A percentile compares a stretch with the other conserved stretches of the same genome.
phyloP scores from a whole-genome alignment of 2,113 vertebrate species.

The Haplotaxodon microlepis region DNA sequence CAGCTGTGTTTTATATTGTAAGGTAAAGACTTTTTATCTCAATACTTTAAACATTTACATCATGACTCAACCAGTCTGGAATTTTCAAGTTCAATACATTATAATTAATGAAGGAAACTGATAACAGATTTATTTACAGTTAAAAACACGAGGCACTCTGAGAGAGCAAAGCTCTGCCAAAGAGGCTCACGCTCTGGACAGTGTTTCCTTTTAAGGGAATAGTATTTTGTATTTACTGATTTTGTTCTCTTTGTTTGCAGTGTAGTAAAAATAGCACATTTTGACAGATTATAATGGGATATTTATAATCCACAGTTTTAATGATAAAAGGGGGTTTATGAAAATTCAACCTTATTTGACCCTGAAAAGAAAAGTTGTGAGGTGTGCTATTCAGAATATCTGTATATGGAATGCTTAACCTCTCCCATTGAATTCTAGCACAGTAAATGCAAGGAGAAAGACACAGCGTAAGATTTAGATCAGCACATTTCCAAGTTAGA shows the following conservation, averaged over 20 bases:
- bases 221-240: not conserved
- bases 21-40: not conserved
- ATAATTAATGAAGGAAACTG: not conserved
- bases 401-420: not conserved
- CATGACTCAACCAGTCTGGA: not conserved
- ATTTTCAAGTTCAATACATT: not conserved
- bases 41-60: not conserved
- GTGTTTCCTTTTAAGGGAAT: not conserved
- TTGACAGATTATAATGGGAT: not conserved
- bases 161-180: not conserved
- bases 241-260: not conserved
- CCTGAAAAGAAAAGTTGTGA: not conserved
- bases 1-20: not conserved
- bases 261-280: not conserved
- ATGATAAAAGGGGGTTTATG: not conserved
- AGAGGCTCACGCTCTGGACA: fast-evolving
- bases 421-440: not conserved
- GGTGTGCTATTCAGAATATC: not conserved
- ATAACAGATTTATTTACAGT: not conserved
- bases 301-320: not conserved
- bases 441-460: not conserved
- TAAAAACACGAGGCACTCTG: not conserved
- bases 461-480: not conserved
- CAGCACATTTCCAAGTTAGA: not conserved
- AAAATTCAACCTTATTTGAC: fast-evolving